phyloP scores from a whole-genome alignment of 1,140 invertebrate species.

The Gonioctena quinquepunctata region DNA sequence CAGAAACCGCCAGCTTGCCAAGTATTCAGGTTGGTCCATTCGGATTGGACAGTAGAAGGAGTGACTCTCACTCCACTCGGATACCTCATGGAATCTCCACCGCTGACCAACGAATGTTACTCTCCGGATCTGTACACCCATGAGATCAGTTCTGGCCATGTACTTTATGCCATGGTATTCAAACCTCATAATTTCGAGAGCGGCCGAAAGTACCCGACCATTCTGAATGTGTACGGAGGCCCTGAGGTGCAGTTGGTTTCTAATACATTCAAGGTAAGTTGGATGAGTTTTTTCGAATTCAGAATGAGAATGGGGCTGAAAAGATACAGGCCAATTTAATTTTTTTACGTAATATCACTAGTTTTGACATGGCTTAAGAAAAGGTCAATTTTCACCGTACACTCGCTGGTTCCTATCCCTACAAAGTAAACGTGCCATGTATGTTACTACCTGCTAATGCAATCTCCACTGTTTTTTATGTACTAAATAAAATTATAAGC shows the following conservation, averaged over 20 bases:
- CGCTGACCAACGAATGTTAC: conserved; percentile 63
- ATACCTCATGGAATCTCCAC: conserved; percentile 68
- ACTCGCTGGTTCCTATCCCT: too few relatives aligned
- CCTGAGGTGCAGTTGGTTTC: conserved; percentile 97
- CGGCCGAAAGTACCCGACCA: conserved; percentile 86
- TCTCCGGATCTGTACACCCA: conserved; percentile 77
- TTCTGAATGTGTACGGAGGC: conserved; percentile 96
- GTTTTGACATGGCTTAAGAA: too few relatives aligned
- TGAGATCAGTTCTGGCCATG: conserved; percentile 71
- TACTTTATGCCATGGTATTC: conserved; percentile 90
- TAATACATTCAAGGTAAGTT: conserved; percentile 87
- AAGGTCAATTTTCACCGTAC: too few relatives aligned
- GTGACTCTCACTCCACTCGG: conserved; percentile 69
- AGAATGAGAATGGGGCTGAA: too few relatives aligned
- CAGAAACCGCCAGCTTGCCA: conserved; percentile 79
- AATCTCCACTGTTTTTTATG: too few relatives aligned
- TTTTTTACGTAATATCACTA: too few relatives aligned
- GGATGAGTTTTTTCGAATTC: too few relatives aligned
- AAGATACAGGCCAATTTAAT: too few relatives aligned
- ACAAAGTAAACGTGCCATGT: too few relatives aligned
- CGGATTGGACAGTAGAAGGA: conserved; percentile 67
- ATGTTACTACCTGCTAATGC: too few relatives aligned
- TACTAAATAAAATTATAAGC: too few relatives aligned
- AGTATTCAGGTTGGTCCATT: conserved; percentile 74
- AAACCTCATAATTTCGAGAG: conserved; percentile 79